Percentiles rank a stretch among this genome's conserved stretches.
Conservation (phyloP, 2,888 invertebrate genomes). For the Tipula lateralis region DNA sequence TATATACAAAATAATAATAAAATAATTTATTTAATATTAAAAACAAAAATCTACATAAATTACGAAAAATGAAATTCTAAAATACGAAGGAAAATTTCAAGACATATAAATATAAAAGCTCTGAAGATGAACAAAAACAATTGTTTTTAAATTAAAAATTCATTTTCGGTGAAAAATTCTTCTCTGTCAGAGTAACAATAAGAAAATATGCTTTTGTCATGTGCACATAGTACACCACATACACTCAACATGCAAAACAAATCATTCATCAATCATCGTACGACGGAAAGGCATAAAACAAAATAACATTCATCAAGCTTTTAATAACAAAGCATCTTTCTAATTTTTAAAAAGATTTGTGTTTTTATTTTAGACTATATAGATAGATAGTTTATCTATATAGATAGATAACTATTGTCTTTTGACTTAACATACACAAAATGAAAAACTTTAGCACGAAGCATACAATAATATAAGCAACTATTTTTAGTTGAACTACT, state of each 20-base stretch:
- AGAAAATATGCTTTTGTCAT: background rate
- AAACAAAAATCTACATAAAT: background rate
- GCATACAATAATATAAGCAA: too few species aligned
- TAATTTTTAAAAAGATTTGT: too few species aligned
- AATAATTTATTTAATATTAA: slow-evolving; percentile 5
- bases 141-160: background rate
- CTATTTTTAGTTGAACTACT: too few species aligned
- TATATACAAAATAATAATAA: background rate
- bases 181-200: background rate
- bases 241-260: too few species aligned
- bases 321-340: background rate
- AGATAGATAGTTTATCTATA: too few species aligned
- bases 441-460: too few species aligned
- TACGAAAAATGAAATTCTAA: background rate
- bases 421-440: too few species aligned
- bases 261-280: background rate
- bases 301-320: background rate
- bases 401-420: too few species aligned
- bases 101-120: background rate
- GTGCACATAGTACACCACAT: background rate
- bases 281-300: background rate
- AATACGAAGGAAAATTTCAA: background rate
- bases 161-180: background rate
- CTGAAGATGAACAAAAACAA: background rate
- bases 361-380: too few species aligned